Base-by-base conservation (phyloP, 1,140 invertebrate genomes). In the Drosophila asahinai region DNA sequence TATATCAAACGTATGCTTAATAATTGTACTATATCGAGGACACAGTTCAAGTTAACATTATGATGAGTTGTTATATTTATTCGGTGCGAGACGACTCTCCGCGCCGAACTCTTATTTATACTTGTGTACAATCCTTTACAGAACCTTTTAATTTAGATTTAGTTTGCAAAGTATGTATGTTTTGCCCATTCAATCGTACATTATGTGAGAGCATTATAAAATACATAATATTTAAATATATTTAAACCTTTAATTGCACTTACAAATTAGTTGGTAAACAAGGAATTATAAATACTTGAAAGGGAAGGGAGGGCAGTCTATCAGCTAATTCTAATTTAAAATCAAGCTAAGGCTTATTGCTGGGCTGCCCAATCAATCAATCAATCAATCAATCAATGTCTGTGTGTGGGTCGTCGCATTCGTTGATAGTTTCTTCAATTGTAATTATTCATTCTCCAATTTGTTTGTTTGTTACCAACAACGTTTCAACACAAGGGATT, bases 11-110 rank as follows among this genome's bases (percentile, higher is more conserved):
- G 38, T 62, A 79, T 72, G 60, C 49, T 54, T 64, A 74, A 68
- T 67, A 80, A 74, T 74, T 87, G 77, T 76, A 90, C 75, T 86
- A 67, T 90, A 82, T 90, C 59, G 73, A 91, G 76, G 86, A 90
- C 86, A 90, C 86, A 90, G 86, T 90, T 90, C 86, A 90, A 90
- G 86, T 90, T 90, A 90, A 90, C 86, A 90, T 90, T 90, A 90
- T 90, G 65, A 80, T 90, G 64, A 81, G 81, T 89, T 90, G 71
- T 84, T 75, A 83, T 83, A 83, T 83, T 70, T 78, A 80, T 60
- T 55, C 57, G 68, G 65, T 58, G 52, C 75, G 36, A 40, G 11
- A 22, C 36, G 40, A 19, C 17, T 38, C 36, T 17, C 48, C 38
- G 55, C 60, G 27, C 40, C 42, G 73, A 43, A 67, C 60, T 43